Conservation (phyloP, 2,888 invertebrate genomes). For the Torymus texanus region DNA sequence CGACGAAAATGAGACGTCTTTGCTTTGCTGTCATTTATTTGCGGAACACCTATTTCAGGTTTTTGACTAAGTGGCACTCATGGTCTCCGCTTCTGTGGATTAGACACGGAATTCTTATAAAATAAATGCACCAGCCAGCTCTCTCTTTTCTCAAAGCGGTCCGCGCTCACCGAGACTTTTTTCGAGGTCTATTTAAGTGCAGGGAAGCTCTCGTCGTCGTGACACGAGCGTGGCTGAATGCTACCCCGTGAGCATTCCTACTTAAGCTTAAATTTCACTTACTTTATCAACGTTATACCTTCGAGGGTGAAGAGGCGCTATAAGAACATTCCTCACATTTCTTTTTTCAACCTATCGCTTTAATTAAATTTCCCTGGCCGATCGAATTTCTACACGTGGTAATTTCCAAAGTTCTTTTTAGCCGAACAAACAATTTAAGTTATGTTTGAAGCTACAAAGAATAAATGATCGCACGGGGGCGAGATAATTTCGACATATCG, state of each 20-base stretch:
- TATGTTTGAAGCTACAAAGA: too few relatives aligned
- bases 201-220: slow-evolving; percentile 21
- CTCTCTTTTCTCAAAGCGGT: slow-evolving; percentile 24
- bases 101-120: slow-evolving; percentile 55
- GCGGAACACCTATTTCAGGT: slow-evolving; percentile 14
- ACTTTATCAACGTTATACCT: neutral
- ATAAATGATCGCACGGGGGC: too few relatives aligned
- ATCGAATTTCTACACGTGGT: too few relatives aligned
- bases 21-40: neutral
- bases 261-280: slow-evolving; percentile 18
- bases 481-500: too few relatives aligned
- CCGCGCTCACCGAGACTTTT: slow-evolving; percentile 18
- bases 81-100: slow-evolving; percentile 44
- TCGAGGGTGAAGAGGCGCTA: neutral
- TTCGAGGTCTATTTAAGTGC: slow-evolving; percentile 45
- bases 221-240: neutral
- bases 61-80: neutral
- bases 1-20: too few relatives aligned
- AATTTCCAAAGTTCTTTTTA: too few relatives aligned
- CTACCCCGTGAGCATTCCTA: slow-evolving; percentile 18
- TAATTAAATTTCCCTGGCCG: too few relatives aligned
- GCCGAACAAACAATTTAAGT: too few relatives aligned
- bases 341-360: too few relatives aligned
- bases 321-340: neutral
- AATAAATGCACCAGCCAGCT: slow-evolving; percentile 42